A percentile compares a stretch with the other conserved stretches of the same genome.
Evolutionary conservation across 2,888 invertebrate species (phyloP).

Genomic region (Coleophora deauratella): DNA sequence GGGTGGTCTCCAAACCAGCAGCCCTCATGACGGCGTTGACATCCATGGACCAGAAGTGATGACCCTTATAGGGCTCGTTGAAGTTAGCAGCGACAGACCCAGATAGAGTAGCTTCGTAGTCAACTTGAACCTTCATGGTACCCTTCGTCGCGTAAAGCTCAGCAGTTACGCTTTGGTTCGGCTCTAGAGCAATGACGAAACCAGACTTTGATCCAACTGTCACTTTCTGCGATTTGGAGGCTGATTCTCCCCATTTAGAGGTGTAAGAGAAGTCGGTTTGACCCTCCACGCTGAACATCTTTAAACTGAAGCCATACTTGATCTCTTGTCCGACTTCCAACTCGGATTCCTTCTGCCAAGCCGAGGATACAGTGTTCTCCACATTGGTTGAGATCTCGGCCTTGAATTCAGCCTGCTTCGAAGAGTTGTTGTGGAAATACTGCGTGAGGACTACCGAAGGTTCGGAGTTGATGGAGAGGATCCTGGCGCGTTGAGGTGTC

Average conservation of each 20-base stretch:
- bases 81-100: conserved; percentile 31
- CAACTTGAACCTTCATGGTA: conserved; percentile 24
- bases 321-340: conserved; percentile 21
- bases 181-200: conserved; percentile 21
- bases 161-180: conserved; percentile 23
- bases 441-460: conserved; percentile 19
- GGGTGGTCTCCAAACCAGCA: conserved; percentile 14
- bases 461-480: conserved; percentile 18
- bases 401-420: conserved; percentile 20
- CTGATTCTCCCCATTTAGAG: conserved; percentile 17
- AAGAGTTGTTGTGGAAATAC: conserved; percentile 20
- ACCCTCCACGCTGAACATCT: conserved; percentile 9
- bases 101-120: conserved; percentile 26
- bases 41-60: conserved; percentile 34
- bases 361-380: conserved; percentile 21
- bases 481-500: conserved; percentile 19
- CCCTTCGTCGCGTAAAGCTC: conserved; percentile 25
- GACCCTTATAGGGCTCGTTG: conserved; percentile 20
- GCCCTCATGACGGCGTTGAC: conserved; percentile 22
- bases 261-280: conserved; percentile 18
- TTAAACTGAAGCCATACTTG: conserved; percentile 21
- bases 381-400: conserved; percentile 22
- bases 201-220: conserved; percentile 19
- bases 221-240: conserved; percentile 13
- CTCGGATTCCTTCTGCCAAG: conserved; percentile 23